Evolutionary conservation across 2,888 invertebrate genomes (phyloP).

Genomic region (Drosophila borborema): DNA sequence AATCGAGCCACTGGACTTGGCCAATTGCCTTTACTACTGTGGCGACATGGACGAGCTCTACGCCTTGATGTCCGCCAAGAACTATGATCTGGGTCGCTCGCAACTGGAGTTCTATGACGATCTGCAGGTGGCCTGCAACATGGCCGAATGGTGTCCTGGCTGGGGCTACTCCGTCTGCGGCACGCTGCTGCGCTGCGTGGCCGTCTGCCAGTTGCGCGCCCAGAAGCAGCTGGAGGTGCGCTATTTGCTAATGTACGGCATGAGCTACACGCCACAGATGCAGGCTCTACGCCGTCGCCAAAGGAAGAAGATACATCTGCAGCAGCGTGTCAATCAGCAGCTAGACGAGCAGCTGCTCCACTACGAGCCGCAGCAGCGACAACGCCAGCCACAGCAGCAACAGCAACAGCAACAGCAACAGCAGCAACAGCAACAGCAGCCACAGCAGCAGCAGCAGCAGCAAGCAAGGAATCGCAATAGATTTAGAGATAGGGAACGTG

Average conservation of each 20-base stretch:
- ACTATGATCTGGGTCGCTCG: neutral
- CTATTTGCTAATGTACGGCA: slow-evolving; percentile 34
- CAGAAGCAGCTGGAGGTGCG: slow-evolving; percentile 13
- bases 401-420: neutral
- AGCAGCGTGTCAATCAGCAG: neutral
- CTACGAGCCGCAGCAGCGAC: neutral
- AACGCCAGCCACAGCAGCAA: no score
- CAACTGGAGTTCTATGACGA: neutral
- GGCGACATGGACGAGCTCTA: slow-evolving; percentile 31
- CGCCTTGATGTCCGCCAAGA: slow-evolving; percentile 4
- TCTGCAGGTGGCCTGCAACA: slow-evolving; percentile 13
- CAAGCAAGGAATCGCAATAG: no score
- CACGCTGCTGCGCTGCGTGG: slow-evolving; percentile 28
- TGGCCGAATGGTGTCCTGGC: slow-evolving; percentile 20
- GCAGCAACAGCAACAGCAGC: neutral
- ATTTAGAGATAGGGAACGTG: no score
- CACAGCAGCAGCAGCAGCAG: neutral
- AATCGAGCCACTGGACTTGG: neutral
- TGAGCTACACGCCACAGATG: slow-evolving; percentile 14
- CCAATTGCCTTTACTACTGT: slow-evolving; percentile 20
- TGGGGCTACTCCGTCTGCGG: slow-evolving; percentile 38
- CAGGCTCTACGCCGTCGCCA: slow-evolving; percentile 11
- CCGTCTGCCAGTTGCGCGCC: slow-evolving; percentile 17
- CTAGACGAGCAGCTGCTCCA: neutral
- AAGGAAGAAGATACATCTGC: slow-evolving; percentile 4